These are phyloP conservation scores for Rapana venosa DNA, from an alignment of 2,888 invertebrate genomes.

Conservation along the genomic window DNA sequence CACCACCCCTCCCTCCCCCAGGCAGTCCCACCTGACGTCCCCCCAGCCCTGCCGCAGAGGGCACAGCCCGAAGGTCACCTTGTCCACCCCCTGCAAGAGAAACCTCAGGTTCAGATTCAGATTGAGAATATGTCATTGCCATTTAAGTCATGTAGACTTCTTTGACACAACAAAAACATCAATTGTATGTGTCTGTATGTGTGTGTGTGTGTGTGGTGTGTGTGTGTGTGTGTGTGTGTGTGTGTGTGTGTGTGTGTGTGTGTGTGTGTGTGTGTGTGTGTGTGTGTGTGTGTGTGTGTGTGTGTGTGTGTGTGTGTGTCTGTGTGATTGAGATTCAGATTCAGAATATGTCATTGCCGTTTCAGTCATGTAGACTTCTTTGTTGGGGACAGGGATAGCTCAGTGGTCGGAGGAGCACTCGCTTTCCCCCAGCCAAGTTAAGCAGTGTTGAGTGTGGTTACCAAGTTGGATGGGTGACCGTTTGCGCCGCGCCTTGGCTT, in stretches of 20 bases:
- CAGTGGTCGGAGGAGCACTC: too few species aligned
- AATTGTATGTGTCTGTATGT: not conserved
- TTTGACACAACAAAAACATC: too few species aligned
- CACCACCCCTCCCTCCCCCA: not conserved
- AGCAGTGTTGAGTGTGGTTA: too few species aligned
- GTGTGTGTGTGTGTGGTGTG: not conserved
- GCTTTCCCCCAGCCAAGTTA: too few species aligned
- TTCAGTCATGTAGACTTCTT: too few species aligned
- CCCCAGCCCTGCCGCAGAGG: not conserved
- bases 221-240: not conserved
- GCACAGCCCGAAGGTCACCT: conserved; percentile 30
- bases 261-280: not conserved
- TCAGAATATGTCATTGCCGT: too few species aligned
- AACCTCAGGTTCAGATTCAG: not conserved
- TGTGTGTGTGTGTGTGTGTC: conserved; percentile 10
- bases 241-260: not conserved
- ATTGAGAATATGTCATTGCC: too few species aligned
- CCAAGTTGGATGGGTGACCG: too few species aligned
- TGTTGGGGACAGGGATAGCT: too few species aligned
- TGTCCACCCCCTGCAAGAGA: conserved; percentile 23
- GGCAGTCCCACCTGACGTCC: conserved; percentile 30
- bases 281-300: conserved; percentile 2
- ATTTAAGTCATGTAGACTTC: too few species aligned
- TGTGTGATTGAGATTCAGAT: too few species aligned
- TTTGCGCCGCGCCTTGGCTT: too few species aligned